These are phyloP conservation scores for Hanleya hanleyi DNA, from an alignment of 2,888 invertebrate species.

Conservation along the genomic window DNA sequence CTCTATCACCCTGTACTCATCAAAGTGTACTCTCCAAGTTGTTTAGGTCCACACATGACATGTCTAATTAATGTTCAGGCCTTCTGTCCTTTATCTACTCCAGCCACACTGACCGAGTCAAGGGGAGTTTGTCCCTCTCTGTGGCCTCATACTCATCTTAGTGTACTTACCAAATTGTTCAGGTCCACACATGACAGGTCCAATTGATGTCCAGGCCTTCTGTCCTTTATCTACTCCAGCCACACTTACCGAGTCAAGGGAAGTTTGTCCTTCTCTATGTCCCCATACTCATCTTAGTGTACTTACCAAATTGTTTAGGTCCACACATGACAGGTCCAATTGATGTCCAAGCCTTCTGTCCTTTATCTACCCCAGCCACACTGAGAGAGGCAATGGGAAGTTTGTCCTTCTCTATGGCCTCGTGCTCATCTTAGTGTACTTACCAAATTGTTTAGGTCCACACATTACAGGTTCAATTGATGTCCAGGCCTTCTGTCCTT, in stretches of 20 bases:
- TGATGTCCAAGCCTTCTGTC: conserved; percentile 23
- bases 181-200: conserved; percentile 3
- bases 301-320: conserved; percentile 56
- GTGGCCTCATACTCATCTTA: too few species aligned
- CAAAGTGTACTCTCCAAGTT: neutral
- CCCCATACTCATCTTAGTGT: too few species aligned
- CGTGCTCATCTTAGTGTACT: conserved; percentile 52
- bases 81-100: conserved; percentile 21
- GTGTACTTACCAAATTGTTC: conserved; percentile 2
- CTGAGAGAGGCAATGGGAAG: conserved; percentile 52
- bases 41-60: conserved; percentile 5
- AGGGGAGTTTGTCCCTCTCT: too few species aligned
- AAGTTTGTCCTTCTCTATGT: too few species aligned
- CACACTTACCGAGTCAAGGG: too few species aligned
- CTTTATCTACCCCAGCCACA: conserved; percentile 39
- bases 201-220: neutral
- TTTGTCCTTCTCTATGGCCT: conserved; percentile 45
- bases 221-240: conserved; percentile 25
- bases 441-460: conserved; percentile 5
- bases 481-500: neutral
- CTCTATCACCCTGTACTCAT: neutral
- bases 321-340: conserved; percentile 53
- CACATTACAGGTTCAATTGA: neutral
- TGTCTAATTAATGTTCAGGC: neutral
- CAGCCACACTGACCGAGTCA: conserved; percentile 13